Conservation (phyloP, 30 jellyfish, hydroid and myxozoan species). For the Haliclystus octoradiatus region DNA sequence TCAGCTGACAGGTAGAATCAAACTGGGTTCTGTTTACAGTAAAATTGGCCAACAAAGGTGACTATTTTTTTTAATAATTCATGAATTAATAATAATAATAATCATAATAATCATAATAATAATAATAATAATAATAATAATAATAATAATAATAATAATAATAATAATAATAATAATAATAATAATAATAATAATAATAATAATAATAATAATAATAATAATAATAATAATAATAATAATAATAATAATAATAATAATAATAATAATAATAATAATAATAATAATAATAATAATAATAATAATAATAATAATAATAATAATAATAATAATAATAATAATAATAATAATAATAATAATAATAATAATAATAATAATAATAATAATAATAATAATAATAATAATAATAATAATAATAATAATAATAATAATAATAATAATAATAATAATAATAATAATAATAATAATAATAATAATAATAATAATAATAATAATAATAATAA, state of each 20-base stretch:
- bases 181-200: slow-evolving; percentile 2
- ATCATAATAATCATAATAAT: too few relatives aligned
- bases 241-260: neutral
- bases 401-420: neutral
- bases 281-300: neutral
- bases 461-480: neutral
- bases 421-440: neutral
- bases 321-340: neutral
- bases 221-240: slow-evolving; percentile 1
- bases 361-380: neutral
- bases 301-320: neutral
- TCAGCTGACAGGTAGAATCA: neutral
- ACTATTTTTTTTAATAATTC: too few relatives aligned
- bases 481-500: neutral
- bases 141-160: slow-evolving; percentile 1
- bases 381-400: neutral
- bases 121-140: slow-evolving; percentile 2
- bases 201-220: slow-evolving; percentile 1
- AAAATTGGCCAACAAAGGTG: neutral
- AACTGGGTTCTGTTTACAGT: neutral
- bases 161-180: slow-evolving; percentile 2
- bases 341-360: neutral
- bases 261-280: neutral
- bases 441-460: neutral
- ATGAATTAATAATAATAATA: too few relatives aligned